Evolutionary conservation across 1,140 invertebrate species (phyloP), one percentile per base, ranked within the genome.

Genomic region (Drosophila quadrilineata): DNA sequence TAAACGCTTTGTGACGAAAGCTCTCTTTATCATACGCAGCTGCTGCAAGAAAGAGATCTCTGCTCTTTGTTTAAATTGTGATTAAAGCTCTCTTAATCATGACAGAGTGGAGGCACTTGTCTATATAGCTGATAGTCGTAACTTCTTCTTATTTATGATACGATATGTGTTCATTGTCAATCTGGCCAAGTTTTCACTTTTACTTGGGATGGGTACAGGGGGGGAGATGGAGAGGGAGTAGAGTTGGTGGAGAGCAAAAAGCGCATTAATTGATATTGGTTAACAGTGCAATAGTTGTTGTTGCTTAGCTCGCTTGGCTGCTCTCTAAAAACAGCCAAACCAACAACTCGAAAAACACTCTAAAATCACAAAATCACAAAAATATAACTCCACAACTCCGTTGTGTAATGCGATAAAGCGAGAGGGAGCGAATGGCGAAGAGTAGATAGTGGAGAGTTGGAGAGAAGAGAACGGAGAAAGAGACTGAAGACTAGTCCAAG

Each of bases 351-450:
- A n/a, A n/a, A n/a, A n/a, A n/a, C n/a, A n/a, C n/a, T n/a, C n/a
- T n/a, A n/a, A n/a, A n/a, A n/a, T n/a, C n/a, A n/a, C n/a, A n/a
- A n/a, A n/a, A n/a, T n/a, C n/a, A n/a, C n/a, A n/a, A n/a, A n/a
- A n/a, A n/a, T n/a, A n/a, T 29, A 22, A 43, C 28, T 57, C 41
- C 29, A 5, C 41, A 41, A n/a, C n/a, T n/a, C n/a, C n/a, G 46
- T 63, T 68, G 65, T 68, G 65, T 68, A 68, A 68, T 50, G 49
- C 31, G 40, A 41, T 22, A 46, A 14, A 48, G 22, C 16, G 31
- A 26, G 10, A n/a, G 9, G 0, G 28, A 62, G 9, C 12, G 22
- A 14, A 3, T 41, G 26, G 17, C 17, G 9, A 0, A 28, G 52
- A 6, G 17, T 19, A 21, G 1, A 50, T 16, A 8, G 9, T 9